phyloP scores from a whole-genome alignment of 2,888 invertebrate genomes.

The Falcaria lacertinaria region DNA sequence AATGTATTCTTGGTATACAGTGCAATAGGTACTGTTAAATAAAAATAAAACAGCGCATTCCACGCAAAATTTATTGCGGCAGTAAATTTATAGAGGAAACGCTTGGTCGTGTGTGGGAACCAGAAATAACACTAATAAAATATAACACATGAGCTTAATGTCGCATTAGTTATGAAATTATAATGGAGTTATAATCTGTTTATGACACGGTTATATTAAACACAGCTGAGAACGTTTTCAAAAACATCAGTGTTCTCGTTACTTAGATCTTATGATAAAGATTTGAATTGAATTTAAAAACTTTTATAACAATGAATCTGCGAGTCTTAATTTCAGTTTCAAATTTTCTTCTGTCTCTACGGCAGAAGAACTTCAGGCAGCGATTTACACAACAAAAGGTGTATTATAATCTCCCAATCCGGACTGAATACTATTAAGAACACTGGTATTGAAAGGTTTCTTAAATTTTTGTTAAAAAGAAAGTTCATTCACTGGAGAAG shows the following conservation, averaged over 20 bases:
- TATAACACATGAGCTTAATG: neutral
- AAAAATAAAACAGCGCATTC: constrained; percentile 2
- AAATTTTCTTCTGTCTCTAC: neutral
- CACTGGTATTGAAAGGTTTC: constrained; percentile 1
- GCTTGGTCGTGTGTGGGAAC: constrained; percentile 4
- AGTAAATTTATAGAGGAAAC: constrained; percentile 22
- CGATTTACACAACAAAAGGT: constrained; percentile 43
- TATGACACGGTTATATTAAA: neutral
- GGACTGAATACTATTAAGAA: constrained; percentile 19
- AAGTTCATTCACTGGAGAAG: too few relatives aligned
- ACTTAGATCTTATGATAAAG: too few relatives aligned
- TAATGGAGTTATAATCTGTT: neutral
- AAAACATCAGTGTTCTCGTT: too few relatives aligned
- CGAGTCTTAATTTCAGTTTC: constrained; percentile 16
- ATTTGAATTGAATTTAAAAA: too few relatives aligned
- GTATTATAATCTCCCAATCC: constrained; percentile 32
- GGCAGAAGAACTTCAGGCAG: constrained; percentile 16
- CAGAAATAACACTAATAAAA: constrained; percentile 2
- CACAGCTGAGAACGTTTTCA: too few relatives aligned
- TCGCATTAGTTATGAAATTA: neutral
- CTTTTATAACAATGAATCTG: too few relatives aligned
- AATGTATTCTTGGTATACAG: neutral
- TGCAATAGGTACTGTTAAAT: neutral
- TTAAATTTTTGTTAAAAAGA: neutral
- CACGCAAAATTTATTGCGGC: constrained; percentile 15